Conservation (phyloP, 1,140 invertebrate species). For the Conopomorpha cramerella region DNA sequence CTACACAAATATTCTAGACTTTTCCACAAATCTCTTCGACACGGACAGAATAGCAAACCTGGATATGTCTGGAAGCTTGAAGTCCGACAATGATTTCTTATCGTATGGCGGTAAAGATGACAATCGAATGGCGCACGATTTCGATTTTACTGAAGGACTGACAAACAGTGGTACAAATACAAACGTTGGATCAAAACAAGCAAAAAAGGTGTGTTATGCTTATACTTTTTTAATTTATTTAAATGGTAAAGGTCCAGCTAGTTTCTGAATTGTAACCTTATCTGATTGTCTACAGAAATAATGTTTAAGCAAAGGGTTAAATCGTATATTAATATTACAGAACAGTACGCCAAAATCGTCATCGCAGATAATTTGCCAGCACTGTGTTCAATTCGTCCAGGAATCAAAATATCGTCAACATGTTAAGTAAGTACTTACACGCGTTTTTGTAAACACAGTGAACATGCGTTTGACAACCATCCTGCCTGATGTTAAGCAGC, state of each 20-base stretch:
- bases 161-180: not conserved
- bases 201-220: too few relatives aligned
- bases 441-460: too few relatives aligned
- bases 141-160: not conserved
- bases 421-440: slow-evolving; percentile 9
- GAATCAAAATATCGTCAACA: slow-evolving; percentile 10
- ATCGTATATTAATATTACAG: too few relatives aligned
- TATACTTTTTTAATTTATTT: too few relatives aligned
- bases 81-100: slow-evolving; percentile 14
- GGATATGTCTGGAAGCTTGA: slow-evolving; percentile 17
- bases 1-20: slow-evolving; percentile 17
- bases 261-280: too few relatives aligned
- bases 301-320: too few relatives aligned
- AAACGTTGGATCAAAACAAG: not conserved
- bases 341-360: too few relatives aligned
- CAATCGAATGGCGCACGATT: slow-evolving; percentile 4
- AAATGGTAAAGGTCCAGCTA: too few relatives aligned
- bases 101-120: slow-evolving; percentile 12
- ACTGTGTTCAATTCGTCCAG: slow-evolving; percentile 7
- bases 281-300: not conserved
- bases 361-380: slow-evolving; percentile 7
- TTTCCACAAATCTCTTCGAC: slow-evolving; percentile 22
- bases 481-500: too few relatives aligned
- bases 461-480: too few relatives aligned
- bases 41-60: slow-evolving; percentile 16